These are phyloP conservation scores for Pilophorus perplexus DNA, from an alignment of 2,888 invertebrate species.

Conservation along the genomic window DNA sequence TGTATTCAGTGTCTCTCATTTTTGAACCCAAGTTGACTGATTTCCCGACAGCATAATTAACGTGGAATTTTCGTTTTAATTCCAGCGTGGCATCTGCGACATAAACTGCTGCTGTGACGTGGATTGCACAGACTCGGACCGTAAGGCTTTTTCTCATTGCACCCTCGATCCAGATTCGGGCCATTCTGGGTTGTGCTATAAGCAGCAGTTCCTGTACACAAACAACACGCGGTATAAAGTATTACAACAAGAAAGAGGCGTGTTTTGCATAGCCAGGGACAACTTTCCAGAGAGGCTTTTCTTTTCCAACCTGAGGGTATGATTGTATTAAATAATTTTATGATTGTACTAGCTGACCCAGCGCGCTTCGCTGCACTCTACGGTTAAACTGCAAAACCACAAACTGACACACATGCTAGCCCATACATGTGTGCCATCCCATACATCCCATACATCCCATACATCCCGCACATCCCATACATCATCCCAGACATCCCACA, in stretches of 20 bases:
- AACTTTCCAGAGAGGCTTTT: slow-evolving; percentile 56
- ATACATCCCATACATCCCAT: too few relatives aligned
- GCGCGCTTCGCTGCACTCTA: too few relatives aligned
- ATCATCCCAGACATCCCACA: background rate
- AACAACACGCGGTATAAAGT: slow-evolving; percentile 55
- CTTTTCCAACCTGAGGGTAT: slow-evolving; percentile 47
- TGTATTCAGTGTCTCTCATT: too few relatives aligned
- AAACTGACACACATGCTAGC: too few relatives aligned
- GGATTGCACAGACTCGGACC: slow-evolving; percentile 66
- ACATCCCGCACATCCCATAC: background rate
- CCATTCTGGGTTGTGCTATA: slow-evolving; percentile 56
- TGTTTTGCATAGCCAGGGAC: slow-evolving; percentile 62
- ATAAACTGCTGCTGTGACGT: slow-evolving; percentile 81
- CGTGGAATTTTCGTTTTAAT: slow-evolving; percentile 12
- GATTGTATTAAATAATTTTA: too few relatives aligned
- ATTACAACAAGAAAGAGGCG: slow-evolving; percentile 50
- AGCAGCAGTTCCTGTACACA: slow-evolving; percentile 57
- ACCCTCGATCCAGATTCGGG: slow-evolving; percentile 48
- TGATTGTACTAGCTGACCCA: too few relatives aligned
- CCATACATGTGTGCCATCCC: too few relatives aligned
- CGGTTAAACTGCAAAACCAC: too few relatives aligned
- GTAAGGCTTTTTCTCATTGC: slow-evolving; percentile 63
- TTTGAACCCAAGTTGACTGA: too few relatives aligned
- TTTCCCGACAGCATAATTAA: too few relatives aligned
- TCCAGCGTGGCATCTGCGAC: slow-evolving; percentile 67